Conservation (phyloP, 2,888 invertebrate species). For the Synanthedon myopaeformis region DNA sequence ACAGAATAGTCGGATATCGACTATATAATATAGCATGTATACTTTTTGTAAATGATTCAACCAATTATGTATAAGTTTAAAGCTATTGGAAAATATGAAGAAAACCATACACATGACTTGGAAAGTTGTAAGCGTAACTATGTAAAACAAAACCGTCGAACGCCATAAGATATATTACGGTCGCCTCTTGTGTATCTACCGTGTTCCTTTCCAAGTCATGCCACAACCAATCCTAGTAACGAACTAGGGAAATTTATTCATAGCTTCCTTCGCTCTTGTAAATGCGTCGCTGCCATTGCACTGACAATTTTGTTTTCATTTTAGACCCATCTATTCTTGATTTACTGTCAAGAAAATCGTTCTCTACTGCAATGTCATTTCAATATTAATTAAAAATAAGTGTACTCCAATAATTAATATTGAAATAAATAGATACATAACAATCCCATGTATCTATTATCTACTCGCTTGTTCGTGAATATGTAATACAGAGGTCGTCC, state of each 20-base stretch:
- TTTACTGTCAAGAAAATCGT: background rate
- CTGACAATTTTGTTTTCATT: constrained; percentile 47
- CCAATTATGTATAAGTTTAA: too few relatives aligned
- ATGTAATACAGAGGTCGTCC: too few relatives aligned
- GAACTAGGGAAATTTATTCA: constrained; percentile 57
- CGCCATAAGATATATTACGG: background rate
- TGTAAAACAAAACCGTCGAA: background rate
- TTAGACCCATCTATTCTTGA: constrained; percentile 23
- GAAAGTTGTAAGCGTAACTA: too few relatives aligned
- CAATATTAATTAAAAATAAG: background rate
- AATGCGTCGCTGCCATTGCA: constrained; percentile 39
- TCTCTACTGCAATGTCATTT: background rate
- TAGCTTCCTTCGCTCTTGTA: constrained; percentile 47
- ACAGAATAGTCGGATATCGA: too few relatives aligned
- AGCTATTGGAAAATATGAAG: too few relatives aligned
- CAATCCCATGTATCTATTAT: too few relatives aligned
- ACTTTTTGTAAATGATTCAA: too few relatives aligned
- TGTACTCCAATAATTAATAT: too few relatives aligned
- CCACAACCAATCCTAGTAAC: constrained; percentile 43
- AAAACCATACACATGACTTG: too few relatives aligned
- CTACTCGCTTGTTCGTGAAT: too few relatives aligned
- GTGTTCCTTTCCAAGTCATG: constrained; percentile 19
- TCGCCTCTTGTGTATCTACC: background rate
- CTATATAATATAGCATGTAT: too few relatives aligned
- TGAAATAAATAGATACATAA: too few relatives aligned